A percentile compares a stretch with the other conserved stretches of the same genome.
Evolutionary conservation across 2,797 vertebrate species (phyloP).

Genomic region (Pangasius sanitwongsei): DNA sequence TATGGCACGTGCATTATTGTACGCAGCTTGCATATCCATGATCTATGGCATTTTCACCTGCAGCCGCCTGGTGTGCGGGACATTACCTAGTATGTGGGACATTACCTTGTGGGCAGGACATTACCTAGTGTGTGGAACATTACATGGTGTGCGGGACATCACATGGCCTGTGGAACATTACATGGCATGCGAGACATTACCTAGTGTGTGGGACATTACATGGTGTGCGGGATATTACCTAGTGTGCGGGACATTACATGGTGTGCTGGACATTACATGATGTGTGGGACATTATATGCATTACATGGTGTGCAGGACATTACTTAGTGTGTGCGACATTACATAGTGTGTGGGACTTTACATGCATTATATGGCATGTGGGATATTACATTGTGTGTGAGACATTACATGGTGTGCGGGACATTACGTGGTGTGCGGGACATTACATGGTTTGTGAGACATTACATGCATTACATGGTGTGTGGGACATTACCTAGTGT

Average conservation of each 20-base stretch:
- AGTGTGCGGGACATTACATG: too few species aligned
- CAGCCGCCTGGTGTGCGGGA: not conserved
- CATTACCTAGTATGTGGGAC: not conserved
- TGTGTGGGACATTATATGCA: too few species aligned
- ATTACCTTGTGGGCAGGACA: not conserved
- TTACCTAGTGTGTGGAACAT: too few species aligned
- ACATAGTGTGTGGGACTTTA: conserved; percentile 64
- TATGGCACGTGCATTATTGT: not conserved
- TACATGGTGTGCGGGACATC: too few species aligned
- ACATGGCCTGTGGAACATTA: not conserved
- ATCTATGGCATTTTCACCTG: not conserved
- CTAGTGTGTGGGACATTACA: not conserved
- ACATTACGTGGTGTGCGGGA: too few species aligned
- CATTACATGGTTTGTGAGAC: too few species aligned
- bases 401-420: too few species aligned
- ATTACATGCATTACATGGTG: too few species aligned
- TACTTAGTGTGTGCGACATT: conserved; percentile 58
- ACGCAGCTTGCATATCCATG: not conserved
- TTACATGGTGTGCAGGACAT: conserved; percentile 44
- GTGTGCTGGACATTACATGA: too few species aligned
- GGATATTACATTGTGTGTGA: too few species aligned
- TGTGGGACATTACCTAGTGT: too few species aligned
- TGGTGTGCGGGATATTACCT: not conserved
- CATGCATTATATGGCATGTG: too few species aligned
- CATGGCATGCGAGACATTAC: not conserved